These are phyloP conservation scores for Lithophane semibrunnea DNA, from an alignment of 2,888 invertebrate genomes.

Conservation along the genomic window DNA sequence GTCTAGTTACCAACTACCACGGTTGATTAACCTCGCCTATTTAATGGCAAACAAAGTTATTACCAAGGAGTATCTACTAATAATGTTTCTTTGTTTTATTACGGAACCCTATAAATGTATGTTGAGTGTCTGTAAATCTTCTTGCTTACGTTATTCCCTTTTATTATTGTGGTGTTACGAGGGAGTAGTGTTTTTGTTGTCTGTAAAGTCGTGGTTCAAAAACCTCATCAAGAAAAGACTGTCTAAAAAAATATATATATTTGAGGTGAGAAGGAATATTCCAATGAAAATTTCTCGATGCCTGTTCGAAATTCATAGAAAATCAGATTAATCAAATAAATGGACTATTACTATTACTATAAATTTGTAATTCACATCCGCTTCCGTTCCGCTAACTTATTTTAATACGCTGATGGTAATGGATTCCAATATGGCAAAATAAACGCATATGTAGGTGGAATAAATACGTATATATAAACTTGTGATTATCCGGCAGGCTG, in stretches of 20 bases:
- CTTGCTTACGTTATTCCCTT: conserved; percentile 13
- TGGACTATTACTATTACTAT: no score
- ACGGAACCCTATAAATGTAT: conserved; percentile 36
- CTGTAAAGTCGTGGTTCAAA: conserved; percentile 24
- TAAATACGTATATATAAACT: not conserved
- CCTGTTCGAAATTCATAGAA: not conserved
- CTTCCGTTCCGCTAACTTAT: not conserved
- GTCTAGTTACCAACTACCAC: conserved; percentile 8
- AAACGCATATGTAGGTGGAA: conserved; percentile 1
- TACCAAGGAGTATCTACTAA: conserved; percentile 23
- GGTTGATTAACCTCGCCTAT: conserved; percentile 37
- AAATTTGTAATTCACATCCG: not conserved
- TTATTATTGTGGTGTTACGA: conserved; percentile 33
- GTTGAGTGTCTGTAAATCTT: conserved; percentile 46
- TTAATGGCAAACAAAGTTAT: conserved; percentile 37
- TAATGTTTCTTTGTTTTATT: conserved; percentile 54
- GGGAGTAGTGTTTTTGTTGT: conserved; percentile 19
- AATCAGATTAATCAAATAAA: conserved; percentile 5
- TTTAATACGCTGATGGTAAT: conserved; percentile 6
- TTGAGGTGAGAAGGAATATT: not conserved
- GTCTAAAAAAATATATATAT: not conserved
- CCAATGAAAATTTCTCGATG: not conserved
- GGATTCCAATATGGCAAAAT: not conserved
- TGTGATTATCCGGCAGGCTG: conserved; percentile 3
- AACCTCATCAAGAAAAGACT: not conserved